Base-by-base conservation (phyloP, 2,888 invertebrate species). In the Oligia fasciuncula region DNA sequence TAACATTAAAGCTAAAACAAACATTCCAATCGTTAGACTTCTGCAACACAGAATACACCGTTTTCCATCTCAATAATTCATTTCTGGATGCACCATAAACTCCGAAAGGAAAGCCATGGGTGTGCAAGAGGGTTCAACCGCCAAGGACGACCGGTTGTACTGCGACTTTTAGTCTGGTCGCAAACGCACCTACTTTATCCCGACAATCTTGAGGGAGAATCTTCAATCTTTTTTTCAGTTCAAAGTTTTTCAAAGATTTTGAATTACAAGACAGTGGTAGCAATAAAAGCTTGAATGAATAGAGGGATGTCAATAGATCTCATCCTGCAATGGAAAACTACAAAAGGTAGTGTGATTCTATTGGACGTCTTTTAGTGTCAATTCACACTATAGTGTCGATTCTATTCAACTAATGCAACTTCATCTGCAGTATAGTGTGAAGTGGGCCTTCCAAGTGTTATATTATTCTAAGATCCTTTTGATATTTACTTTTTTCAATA, bases 81-180 rank as follows among this genome's bases (percentile, higher is more conserved):
- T 83, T 81, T 79, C 63, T 74, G 74, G 79, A 72, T 83, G 79
- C 84, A 85, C 85, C 85, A 88, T 88, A 87, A 88, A 85, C 80
- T 80, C 83, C 73, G 87, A 88, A 88, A 84, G 90, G 90, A 90
- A 90, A 92, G 88, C 88, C 88, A 89, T 89, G 90, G 86, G 76
- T 88, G 76, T 86, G 80, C 87, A 81, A 85, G 89, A 89, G 90
- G 91, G 92, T 93, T 92, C 91, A 93, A 88, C 85, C 89, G 86
- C 91, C 95, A 95, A 95, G 95, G 95, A 93, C 92, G 92, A 83
- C 89, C 84, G 83, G 89, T 90, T 83, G 80, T 77, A 74, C 67
- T 81, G 81, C 73, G 67, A 68, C 85, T 87, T 80, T 84, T 73
- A 73, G 81, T 93, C 94, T 94, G 94, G 93, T 94, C 87, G 69